These are phyloP conservation scores for Dipodomys merriami DNA, from an alignment of 2,113 vertebrate genomes.

Conservation along the genomic window DNA sequence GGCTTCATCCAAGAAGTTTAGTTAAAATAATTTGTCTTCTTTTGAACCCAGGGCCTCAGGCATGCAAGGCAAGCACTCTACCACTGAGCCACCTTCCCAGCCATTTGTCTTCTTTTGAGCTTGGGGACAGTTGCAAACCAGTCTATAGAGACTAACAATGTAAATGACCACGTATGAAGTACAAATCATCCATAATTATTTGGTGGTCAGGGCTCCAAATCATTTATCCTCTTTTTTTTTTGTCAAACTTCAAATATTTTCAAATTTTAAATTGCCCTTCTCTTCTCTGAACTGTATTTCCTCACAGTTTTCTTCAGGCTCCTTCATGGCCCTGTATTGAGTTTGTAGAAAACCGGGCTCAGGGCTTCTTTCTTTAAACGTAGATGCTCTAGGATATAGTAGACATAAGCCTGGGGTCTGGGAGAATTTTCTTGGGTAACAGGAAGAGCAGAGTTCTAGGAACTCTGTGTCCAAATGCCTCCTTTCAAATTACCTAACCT, in stretches of 20 bases:
- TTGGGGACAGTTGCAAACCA: not conserved
- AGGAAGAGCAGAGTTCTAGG: not conserved
- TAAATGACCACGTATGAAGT: not conserved
- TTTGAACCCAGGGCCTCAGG: too few species aligned
- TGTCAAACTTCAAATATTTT: not conserved
- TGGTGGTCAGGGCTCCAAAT: not conserved
- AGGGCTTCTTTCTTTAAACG: not conserved
- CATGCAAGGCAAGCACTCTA: too few species aligned
- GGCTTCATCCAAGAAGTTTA: not conserved
- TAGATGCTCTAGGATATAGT: not conserved
- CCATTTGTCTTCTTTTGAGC: not conserved
- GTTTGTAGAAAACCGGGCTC: not conserved
- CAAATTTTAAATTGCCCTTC: not conserved
- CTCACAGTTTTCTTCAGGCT: not conserved
- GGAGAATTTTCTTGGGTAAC: not conserved
- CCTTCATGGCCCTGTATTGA: not conserved
- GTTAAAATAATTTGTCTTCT: not conserved
- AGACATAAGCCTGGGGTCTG: not conserved
- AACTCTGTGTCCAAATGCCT: rapidly evolving
- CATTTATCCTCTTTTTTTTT: not conserved
- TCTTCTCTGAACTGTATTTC: not conserved
- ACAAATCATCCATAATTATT: rapidly evolving
- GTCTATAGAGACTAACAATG: not conserved
- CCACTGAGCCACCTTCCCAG: too few species aligned
- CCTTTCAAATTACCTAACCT: not conserved